Conservation (phyloP, 2,797 vertebrate genomes). For the Delichon dasypus region DNA sequence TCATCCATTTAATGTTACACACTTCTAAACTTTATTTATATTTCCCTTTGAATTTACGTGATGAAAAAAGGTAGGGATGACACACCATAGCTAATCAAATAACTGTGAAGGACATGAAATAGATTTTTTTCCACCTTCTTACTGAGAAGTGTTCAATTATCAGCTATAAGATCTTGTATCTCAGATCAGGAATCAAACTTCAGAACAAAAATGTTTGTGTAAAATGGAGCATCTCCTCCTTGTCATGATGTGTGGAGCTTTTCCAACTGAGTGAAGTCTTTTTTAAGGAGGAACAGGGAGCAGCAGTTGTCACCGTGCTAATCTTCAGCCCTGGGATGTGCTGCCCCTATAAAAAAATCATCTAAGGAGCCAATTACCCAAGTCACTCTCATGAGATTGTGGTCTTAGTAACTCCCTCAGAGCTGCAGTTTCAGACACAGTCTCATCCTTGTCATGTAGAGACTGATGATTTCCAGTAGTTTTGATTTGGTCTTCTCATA, state of each 20-base stretch:
- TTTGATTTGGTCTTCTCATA: not conserved
- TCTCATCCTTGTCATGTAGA: not conserved
- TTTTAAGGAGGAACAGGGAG: not conserved
- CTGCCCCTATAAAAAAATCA: not conserved
- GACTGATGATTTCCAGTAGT: not conserved
- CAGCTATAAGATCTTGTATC: constrained; percentile 29
- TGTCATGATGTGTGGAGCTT: not conserved
- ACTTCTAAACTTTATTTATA: constrained; percentile 7
- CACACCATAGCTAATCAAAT: not conserved
- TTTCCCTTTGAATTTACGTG: constrained; percentile 24
- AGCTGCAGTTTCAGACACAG: not conserved
- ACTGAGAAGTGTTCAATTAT: constrained; percentile 49
- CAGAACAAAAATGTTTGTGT: not conserved
- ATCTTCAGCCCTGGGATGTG: not conserved
- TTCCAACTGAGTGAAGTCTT: not conserved
- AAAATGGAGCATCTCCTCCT: not conserved
- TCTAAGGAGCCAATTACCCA: not conserved
- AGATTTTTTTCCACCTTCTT: not conserved
- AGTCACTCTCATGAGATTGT: not conserved
- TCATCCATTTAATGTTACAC: constrained; percentile 7
- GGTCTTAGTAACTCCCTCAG: not conserved
- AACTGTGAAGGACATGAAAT: constrained; percentile 59
- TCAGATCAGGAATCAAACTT: constrained; percentile 26
- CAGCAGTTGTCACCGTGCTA: not conserved
- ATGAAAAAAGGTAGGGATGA: constrained; percentile 21